Evolutionary conservation across 1,140 invertebrate species (phyloP), one percentile per base, ranked within the genome.

Genomic region (Drosophila cardini): DNA sequence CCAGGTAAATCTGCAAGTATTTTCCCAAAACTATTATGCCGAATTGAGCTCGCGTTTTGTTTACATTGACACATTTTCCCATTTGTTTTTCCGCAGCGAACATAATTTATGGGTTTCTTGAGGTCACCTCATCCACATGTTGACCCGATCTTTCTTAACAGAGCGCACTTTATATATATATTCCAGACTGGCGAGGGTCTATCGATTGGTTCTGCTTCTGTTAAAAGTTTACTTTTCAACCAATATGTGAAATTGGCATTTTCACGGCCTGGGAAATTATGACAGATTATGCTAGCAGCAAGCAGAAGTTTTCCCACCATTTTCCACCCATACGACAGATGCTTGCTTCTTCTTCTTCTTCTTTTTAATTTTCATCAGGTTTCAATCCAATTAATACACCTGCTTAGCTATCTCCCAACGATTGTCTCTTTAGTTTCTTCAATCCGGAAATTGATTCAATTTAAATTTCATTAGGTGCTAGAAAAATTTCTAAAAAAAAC

Each of bases 41-140:
- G 30, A 9, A 30, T 50, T 21, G 13, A 16, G 8, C 10, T 65
- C 45, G 62, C 46, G 42, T 58, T 71, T 72, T 83, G 75, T 85
- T 85, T 74, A 63, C 69, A 80, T 80, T 84, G 81, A 85, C 81
- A 84, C 81, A 84, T 84, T 84, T 34, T 15, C 38, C 79, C 76
- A 67, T 77, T 64, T 76, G 76, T 67, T 80, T 84, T 75, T 74
- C 75, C 42, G 18, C 16, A 26, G 32, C 38, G 38, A 52, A 40
- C 78, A 63, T 50, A 67, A 85, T 85, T 80, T 80, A 82, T 87
- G 83, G 82, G 82, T 87, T 86, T 52, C 83, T 72, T 82, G 50
- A 78, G 78, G 63, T 76, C 65, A 58, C 4, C 38, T 8, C 30
- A 30, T 65, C 55, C 73, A 72, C 69, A 72, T 76, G 73, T 34